These are phyloP conservation scores for Formica exsecta DNA, from an alignment of 1,140 invertebrate species.

Conservation along the genomic window DNA sequence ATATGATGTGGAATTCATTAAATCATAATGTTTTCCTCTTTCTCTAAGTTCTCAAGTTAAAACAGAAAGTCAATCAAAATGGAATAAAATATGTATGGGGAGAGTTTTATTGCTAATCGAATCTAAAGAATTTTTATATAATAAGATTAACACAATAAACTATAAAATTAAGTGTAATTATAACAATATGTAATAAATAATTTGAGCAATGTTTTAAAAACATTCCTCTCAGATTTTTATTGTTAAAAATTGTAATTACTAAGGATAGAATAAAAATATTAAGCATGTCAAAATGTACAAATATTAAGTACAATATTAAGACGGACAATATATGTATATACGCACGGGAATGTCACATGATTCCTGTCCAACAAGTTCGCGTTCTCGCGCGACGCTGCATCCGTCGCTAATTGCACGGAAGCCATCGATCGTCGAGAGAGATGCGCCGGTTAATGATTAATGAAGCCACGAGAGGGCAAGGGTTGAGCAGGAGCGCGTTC, in stretches of 20 bases:
- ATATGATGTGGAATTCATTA: background rate
- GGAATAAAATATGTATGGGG: background rate
- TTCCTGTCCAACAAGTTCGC: slow-evolving; percentile 30
- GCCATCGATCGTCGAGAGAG: slow-evolving; percentile 34
- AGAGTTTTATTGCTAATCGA: background rate
- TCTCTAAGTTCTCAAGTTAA: background rate
- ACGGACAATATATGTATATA: background rate
- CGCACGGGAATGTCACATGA: background rate
- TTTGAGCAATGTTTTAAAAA: background rate
- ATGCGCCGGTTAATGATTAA: slow-evolving; percentile 61
- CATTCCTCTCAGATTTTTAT: background rate
- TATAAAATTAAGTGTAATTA: background rate
- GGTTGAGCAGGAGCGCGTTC: slow-evolving; percentile 55
- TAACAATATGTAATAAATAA: background rate
- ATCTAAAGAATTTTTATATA: background rate
- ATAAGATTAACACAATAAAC: background rate
- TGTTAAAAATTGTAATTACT: background rate
- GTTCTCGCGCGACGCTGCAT: slow-evolving; percentile 30
- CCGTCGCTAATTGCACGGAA: slow-evolving; percentile 61
- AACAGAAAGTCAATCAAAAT: background rate
- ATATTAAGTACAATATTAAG: background rate
- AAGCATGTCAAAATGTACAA: background rate
- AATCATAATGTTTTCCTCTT: background rate
- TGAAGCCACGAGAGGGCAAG: slow-evolving; percentile 54
- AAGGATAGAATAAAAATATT: background rate